Evolutionary conservation across 2,888 invertebrate species (phyloP), one percentile per base, ranked within the genome.

Genomic region (Dryobota labecula): DNA sequence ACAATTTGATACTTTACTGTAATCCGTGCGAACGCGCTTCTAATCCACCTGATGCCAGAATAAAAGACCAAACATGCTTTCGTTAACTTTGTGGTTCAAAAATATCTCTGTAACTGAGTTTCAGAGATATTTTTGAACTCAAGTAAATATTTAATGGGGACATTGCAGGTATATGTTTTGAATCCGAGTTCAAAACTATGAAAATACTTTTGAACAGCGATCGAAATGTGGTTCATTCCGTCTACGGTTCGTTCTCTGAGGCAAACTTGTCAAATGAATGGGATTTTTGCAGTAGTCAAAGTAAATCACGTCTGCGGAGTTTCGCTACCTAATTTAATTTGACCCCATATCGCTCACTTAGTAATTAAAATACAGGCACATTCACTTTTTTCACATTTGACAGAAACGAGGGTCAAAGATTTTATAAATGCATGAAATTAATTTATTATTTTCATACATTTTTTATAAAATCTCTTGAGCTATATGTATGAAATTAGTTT

Each of bases 1-100:
- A 82, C 45, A 70, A 82, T 83, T 66, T 68, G 71, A 79, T 51
- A 78, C 62, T 57, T 65, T 64, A 4, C 49, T 36, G 43, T 76
- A 70, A 72, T 68, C 73, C 43, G 27, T 63, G 38, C 56, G 20
- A 68, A 76, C 70, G 24, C 15, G 49, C 36, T 33, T 41, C 20
- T 82, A 68, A 69, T 75, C 49, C 60, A 66, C 36, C 68, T 64
- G 78, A 72, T 60, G 7, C 54, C 53, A 65, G 20, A 72, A 58
- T 62, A 82, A 73, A 57, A 69, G 53, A 64, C 56, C 47, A 15
- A 41, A 33, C 33, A n/a, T 30, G 36, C 27, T 57, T 15, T 51
- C 4, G 9, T 53, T 57, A 64, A 36, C 24, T 61, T 54, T 49
- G 71, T 20, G 64, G 61, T 62, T 47, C n/a, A 68, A 45, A n/a